These are phyloP conservation scores for Lagocephalus sceleratus DNA, from an alignment of 2,797 vertebrate species.

Conservation along the genomic window DNA sequence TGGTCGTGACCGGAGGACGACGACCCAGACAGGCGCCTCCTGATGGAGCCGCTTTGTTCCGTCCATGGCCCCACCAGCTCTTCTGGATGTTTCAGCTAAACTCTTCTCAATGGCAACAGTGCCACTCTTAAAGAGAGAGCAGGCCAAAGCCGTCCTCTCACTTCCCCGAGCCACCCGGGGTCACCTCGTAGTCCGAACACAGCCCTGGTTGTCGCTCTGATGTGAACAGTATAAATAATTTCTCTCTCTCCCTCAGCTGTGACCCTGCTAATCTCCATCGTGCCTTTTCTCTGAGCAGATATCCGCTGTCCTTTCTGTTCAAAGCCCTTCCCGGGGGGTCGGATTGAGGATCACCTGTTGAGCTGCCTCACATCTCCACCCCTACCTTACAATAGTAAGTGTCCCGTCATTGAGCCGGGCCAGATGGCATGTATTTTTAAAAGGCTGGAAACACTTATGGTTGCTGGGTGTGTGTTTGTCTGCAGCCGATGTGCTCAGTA, in stretches of 20 bases:
- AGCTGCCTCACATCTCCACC: conserved; percentile 81
- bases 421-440: conserved; percentile 1
- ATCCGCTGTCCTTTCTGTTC: conserved; percentile 82
- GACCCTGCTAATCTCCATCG: conserved; percentile 32
- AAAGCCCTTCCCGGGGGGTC: conserved; percentile 77
- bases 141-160: not conserved
- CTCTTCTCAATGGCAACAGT: conserved; percentile 2
- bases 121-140: not conserved
- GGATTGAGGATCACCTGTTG: conserved; percentile 81
- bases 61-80: not conserved
- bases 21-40: conserved; percentile 32
- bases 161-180: conserved; percentile 1
- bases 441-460: conserved; percentile 13
- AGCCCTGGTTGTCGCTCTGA: conserved; percentile 1
- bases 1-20: conserved; percentile 45
- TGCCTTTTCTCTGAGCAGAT: conserved; percentile 51
- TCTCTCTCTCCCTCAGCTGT: conserved; percentile 2
- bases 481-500: conserved; percentile 77
- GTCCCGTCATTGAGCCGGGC: not conserved
- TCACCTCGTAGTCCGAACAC: conserved; percentile 24
- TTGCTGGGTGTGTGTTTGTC: conserved; percentile 17
- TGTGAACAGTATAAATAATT: conserved; percentile 29
- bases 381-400: conserved; percentile 80
- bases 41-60: conserved; percentile 21
- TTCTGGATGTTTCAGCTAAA: too few species aligned